A percentile compares a stretch with the other conserved stretches of the same genome.
phyloP scores from a whole-genome alignment of 2,113 vertebrate genomes.

The Origma solitaria region DNA sequence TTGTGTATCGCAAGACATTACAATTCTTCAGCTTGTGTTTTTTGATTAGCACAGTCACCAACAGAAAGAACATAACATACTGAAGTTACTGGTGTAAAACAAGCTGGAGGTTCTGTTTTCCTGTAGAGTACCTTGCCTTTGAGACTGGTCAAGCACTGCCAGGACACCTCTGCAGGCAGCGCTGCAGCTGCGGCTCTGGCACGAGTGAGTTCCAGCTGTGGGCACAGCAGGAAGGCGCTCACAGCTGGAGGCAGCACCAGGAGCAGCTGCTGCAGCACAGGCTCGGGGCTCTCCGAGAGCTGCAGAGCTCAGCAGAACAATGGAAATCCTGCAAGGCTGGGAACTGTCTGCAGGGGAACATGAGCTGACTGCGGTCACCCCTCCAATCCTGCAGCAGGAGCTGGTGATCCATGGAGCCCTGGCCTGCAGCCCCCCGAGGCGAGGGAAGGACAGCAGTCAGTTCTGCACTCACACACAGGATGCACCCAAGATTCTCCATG shows the following conservation, averaged over 20 bases:
- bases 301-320: neutral
- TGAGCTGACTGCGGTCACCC: neutral
- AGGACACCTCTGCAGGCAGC: neutral
- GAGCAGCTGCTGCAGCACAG: neutral
- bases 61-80: neutral
- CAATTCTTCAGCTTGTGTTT: constrained; percentile 20
- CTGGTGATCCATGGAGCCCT: neutral
- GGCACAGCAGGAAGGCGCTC: neutral
- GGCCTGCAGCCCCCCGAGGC: neutral
- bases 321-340: neutral
- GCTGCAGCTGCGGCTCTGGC: neutral
- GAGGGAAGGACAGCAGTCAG: neutral
- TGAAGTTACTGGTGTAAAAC: neutral
- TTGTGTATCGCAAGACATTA: constrained; percentile 7
- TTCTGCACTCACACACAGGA: neutral
- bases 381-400: neutral
- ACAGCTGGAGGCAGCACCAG: neutral
- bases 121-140: neutral
- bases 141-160: neutral
- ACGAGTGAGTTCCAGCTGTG: neutral
- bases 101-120: neutral
- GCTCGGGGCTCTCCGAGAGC: neutral
- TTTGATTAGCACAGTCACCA: neutral
- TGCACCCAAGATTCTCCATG: neutral
- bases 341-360: neutral